Percentiles rank a stretch among this genome's conserved stretches.
Conservation (phyloP, 2,888 invertebrate genomes). For the Patella depressa region DNA sequence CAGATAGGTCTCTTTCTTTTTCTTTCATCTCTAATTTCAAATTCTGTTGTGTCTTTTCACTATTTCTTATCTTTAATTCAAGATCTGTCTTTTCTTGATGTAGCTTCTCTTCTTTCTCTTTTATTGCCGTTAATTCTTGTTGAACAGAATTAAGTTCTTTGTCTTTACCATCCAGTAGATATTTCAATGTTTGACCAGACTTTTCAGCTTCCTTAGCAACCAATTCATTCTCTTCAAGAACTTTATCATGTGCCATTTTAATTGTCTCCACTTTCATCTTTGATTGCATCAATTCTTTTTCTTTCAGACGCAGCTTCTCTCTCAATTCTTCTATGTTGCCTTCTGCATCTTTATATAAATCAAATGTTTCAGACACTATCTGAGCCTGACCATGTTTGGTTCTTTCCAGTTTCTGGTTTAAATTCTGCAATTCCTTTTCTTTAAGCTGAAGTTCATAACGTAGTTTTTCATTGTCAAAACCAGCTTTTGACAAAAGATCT, state of each 20-base stretch:
- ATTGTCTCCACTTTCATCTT: slow-evolving; percentile 34
- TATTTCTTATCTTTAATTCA: slow-evolving; percentile 41
- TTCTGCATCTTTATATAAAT: slow-evolving; percentile 54
- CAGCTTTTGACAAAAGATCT: slow-evolving; percentile 46
- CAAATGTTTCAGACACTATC: slow-evolving; percentile 39
- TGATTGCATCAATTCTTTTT: slow-evolving; percentile 45
- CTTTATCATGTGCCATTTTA: slow-evolving; percentile 17
- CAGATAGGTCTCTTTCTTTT: slow-evolving; percentile 49
- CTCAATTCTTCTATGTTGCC: slow-evolving; percentile 46
- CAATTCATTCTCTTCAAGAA: background rate
- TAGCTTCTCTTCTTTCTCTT: slow-evolving; percentile 20
- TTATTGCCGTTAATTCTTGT: background rate
- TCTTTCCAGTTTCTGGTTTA: slow-evolving; percentile 46
- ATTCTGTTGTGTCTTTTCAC: slow-evolving; percentile 38
- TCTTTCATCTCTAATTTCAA: slow-evolving; percentile 41
- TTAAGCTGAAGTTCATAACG: slow-evolving; percentile 42
- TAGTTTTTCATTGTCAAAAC: slow-evolving; percentile 46
- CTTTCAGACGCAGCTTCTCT: slow-evolving; percentile 46
- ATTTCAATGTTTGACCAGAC: background rate
- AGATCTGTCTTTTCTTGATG: slow-evolving; percentile 36
- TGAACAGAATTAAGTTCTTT: slow-evolving; percentile 1
- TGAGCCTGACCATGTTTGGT: slow-evolving; percentile 41
- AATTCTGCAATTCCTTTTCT: slow-evolving; percentile 38
- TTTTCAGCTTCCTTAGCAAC: background rate
- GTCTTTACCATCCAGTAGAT: background rate